Base-by-base conservation (phyloP, 2,797 vertebrate genomes). In the Euthynnus affinis region DNA sequence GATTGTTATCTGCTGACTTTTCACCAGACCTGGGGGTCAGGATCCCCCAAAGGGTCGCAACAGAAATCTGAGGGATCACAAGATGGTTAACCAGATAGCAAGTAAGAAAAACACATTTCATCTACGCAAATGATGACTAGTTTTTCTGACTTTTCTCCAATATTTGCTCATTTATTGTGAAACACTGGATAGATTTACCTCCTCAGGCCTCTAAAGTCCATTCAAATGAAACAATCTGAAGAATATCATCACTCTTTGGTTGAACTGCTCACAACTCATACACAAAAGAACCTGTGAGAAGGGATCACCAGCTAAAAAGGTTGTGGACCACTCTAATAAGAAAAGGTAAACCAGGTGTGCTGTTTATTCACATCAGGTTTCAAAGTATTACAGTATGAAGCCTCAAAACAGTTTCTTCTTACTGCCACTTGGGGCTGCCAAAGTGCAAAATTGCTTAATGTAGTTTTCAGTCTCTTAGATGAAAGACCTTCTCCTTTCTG, bases 381-480 rank as follows among this genome's bases (percentile, higher is more conserved):
- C 5, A 44, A 44, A 65, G 46, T 49, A 14, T 58, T 49, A 8
- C 18, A 49, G 46, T 32, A 5, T 37, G 14, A 55, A 37, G 6
- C 40, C 18, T 52, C 48, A 3, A 22, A 71, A 22, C 20, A 15
- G 6, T 61, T 86, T 74, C 52, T 49, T 25, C 34, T 72, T 37
- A 12, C 49, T 60, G 29, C 74, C 84, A 85, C 88, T 58, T 64
- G 85, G 63, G 69, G 85, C 48, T 81, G 85, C 83, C 56, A 80
- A 76, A 85, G 76, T 49, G 27, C 79, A 87, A 57, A 87, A 72
- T 46, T 46, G 48, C 71, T 61, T 9, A 22, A 55, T 20, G 18
- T 34, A 18, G 34, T 23, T 70, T 70, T 81, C 37, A 55, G 27
- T 61, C 7, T 59, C 40, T 23, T 22, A 40, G 42, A 52, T 40